phyloP scores from a whole-genome alignment of 2,797 vertebrate species.

The Urocyon cinereoargenteus region DNA sequence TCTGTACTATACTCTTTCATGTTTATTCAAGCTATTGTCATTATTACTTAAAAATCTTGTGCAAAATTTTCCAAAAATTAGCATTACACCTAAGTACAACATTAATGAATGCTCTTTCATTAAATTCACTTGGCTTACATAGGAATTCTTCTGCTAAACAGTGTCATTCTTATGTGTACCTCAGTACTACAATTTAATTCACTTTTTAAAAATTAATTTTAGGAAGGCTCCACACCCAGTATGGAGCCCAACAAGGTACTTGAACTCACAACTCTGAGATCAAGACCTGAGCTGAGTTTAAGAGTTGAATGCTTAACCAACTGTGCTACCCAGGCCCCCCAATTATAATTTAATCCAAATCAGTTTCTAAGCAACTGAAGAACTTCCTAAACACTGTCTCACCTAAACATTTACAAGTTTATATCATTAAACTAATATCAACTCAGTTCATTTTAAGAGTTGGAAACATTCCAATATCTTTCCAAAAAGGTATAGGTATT shows the following conservation, averaged over 20 bases:
- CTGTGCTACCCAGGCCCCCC: background rate
- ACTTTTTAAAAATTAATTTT: background rate
- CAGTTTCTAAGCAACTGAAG: constrained; percentile 68
- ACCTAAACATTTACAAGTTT: constrained; percentile 78
- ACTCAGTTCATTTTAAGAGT: constrained; percentile 70
- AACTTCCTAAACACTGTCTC: constrained; percentile 80
- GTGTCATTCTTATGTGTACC: background rate
- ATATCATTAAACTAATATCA: constrained; percentile 76
- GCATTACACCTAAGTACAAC: background rate
- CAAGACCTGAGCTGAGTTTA: background rate
- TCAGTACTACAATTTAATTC: constrained; percentile 75
- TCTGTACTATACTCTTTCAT: background rate
- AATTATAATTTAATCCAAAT: constrained; percentile 76
- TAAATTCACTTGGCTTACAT: constrained; percentile 77
- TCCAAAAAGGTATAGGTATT: constrained; percentile 52
- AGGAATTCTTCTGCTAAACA: constrained; percentile 67
- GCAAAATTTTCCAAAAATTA: constrained; percentile 27
- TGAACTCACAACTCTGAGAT: background rate
- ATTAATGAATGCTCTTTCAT: constrained; percentile 75
- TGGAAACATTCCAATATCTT: constrained; percentile 65
- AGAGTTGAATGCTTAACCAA: background rate
- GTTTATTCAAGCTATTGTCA: background rate
- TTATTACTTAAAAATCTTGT: background rate
- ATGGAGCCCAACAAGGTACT: background rate
- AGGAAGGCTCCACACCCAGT: background rate